Conservation (phyloP, 2,888 invertebrate genomes). For the Agrotis clavis region DNA sequence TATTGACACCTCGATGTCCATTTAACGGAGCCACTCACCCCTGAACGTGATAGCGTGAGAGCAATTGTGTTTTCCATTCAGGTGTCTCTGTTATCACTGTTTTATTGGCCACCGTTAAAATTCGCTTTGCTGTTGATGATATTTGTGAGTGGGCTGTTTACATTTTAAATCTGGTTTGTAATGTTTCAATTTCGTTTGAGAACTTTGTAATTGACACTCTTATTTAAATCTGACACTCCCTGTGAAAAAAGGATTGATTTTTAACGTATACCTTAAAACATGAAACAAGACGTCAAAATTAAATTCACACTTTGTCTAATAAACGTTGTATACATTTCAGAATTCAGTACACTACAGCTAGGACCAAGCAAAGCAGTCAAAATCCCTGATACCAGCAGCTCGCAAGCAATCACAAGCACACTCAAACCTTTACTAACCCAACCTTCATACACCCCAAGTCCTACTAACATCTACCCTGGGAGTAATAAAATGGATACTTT, state of each 20-base stretch:
- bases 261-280: not conserved
- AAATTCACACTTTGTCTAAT: not conserved
- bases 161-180: slow-evolving; percentile 24
- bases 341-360: slow-evolving; percentile 14
- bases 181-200: slow-evolving; percentile 28
- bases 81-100: slow-evolving; percentile 63
- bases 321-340: slow-evolving; percentile 17
- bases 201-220: not conserved
- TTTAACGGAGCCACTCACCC: slow-evolving; percentile 71
- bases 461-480: slow-evolving; percentile 32
- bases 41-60: slow-evolving; percentile 67
- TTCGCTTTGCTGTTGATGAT: slow-evolving; percentile 56
- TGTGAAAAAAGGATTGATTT: not conserved
- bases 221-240: not conserved
- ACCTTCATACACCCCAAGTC: slow-evolving; percentile 36
- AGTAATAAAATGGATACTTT: slow-evolving; percentile 34
- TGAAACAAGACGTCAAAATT: not conserved
- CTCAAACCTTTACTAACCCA: slow-evolving; percentile 34
- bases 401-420: slow-evolving; percentile 28
- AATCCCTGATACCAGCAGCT: slow-evolving; percentile 9
- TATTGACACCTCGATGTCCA: slow-evolving; percentile 68
- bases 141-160: slow-evolving; percentile 20
- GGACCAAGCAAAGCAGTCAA: slow-evolving; percentile 1
- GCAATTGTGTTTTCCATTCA: slow-evolving; percentile 67
- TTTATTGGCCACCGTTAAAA: slow-evolving; percentile 60